Conservation (phyloP, 2,888 invertebrate species). For the Drosophila algonquin region DNA sequence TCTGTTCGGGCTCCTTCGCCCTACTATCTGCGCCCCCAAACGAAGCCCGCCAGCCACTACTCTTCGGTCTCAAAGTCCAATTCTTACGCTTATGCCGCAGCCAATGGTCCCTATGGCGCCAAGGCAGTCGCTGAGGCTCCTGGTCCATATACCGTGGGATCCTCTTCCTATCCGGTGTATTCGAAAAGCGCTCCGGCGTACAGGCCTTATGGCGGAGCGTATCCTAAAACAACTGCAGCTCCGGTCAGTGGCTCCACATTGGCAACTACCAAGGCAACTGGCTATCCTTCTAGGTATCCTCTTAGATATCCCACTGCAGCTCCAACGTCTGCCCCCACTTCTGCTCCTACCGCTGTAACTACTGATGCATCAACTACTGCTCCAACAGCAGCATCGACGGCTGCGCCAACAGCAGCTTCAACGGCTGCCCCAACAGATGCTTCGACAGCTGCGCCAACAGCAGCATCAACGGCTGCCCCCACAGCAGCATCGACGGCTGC, state of each 20-base stretch:
- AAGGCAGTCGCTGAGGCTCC: constrained; percentile 51
- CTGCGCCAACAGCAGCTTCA: not conserved
- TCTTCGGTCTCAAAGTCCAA: not conserved
- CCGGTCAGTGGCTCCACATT: constrained; percentile 6
- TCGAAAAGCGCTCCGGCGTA: constrained; percentile 16
- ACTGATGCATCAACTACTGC: not conserved
- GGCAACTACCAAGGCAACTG: not conserved
- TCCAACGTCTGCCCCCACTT: not conserved
- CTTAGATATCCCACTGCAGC: not conserved
- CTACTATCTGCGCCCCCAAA: constrained; percentile 1
- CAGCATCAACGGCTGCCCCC: not conserved
- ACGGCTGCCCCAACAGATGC: not conserved
- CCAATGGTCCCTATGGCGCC: constrained; percentile 50
- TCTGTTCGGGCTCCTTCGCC: constrained; percentile 3
- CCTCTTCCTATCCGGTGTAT: constrained; percentile 7
- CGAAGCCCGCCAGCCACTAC: not conserved
- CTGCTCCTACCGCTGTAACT: not conserved
- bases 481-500: not conserved
- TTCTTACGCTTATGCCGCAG: constrained; percentile 43
- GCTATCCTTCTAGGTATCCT: not conserved
- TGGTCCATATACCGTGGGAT: constrained; percentile 22
- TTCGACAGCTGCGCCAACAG: not conserved
- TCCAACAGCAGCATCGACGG: not conserved
- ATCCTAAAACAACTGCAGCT: constrained; percentile 15
- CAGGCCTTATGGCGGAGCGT: constrained; percentile 10